Percentiles rank a stretch among this genome's conserved stretches.
These are phyloP conservation scores for Alsophila aescularia DNA, from an alignment of 2,888 invertebrate genomes.

Conservation along the genomic window DNA sequence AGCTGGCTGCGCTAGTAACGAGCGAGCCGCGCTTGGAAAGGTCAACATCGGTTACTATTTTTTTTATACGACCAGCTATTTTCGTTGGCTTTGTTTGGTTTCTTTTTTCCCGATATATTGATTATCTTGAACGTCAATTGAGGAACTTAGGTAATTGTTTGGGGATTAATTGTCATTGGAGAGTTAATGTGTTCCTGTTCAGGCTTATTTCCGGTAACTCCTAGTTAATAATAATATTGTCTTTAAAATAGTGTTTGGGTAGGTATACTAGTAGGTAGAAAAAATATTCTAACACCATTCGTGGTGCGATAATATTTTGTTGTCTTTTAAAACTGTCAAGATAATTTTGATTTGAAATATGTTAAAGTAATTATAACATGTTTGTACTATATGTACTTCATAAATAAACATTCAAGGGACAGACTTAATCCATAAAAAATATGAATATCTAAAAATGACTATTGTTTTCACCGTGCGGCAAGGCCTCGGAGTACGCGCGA, in stretches of 20 bases:
- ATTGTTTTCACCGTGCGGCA: slow-evolving; percentile 78
- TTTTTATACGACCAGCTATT: slow-evolving; percentile 73
- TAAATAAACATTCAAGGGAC: slow-evolving; percentile 42
- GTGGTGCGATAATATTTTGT: too few species aligned
- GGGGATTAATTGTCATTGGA: too few species aligned
- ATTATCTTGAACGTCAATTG: slow-evolving; percentile 44
- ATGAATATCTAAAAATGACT: slow-evolving; percentile 58
- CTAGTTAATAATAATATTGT: too few species aligned
- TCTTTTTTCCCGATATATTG: slow-evolving; percentile 58
- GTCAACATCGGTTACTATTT: slow-evolving; percentile 81
- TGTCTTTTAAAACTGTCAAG: too few species aligned
- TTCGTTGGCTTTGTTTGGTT: slow-evolving; percentile 67
- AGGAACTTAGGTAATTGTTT: slow-evolving; percentile 23
- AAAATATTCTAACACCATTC: too few species aligned
- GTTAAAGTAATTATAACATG: not conserved
- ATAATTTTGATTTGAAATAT: too few species aligned
- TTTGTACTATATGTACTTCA: not conserved
- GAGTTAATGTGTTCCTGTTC: slow-evolving; percentile 5
- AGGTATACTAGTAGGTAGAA: too few species aligned
- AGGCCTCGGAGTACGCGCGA: slow-evolving; percentile 74
- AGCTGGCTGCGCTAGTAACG: slow-evolving; percentile 80
- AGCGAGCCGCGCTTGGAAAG: slow-evolving; percentile 78
- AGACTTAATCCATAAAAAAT: slow-evolving; percentile 47
- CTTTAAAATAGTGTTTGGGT: too few species aligned
- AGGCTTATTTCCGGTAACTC: slow-evolving; percentile 2